Percentiles rank a stretch among this genome's conserved stretches.
Conservation (phyloP, 2,113 vertebrate species). For the Poeciliopsis prolifica region DNA sequence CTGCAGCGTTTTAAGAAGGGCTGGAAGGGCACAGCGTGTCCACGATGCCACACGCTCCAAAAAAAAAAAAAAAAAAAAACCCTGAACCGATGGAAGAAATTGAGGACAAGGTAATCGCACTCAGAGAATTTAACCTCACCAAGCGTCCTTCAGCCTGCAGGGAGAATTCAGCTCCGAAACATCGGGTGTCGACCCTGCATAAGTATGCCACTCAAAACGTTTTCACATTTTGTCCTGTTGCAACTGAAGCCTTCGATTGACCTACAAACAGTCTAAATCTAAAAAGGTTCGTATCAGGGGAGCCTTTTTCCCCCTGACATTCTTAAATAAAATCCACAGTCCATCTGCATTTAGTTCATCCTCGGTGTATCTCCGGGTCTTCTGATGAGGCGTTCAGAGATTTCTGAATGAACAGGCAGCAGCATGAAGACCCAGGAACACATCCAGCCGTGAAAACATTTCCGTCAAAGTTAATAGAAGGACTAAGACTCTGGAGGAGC, state of each 20-base stretch:
- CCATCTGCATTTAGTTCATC: not conserved
- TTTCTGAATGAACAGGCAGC: not conserved
- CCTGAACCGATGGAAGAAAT: slow-evolving; percentile 13
- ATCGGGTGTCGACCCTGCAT: not conserved
- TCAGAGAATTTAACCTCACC: slow-evolving; percentile 28
- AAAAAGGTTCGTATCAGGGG: too few species aligned
- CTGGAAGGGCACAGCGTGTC: slow-evolving; percentile 30
- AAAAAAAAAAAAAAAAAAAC: not conserved
- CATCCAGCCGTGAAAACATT: not conserved
- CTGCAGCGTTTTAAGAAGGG: slow-evolving; percentile 67
- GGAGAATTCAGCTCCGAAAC: not conserved
- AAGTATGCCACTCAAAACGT: not conserved
- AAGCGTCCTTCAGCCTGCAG: slow-evolving; percentile 15
- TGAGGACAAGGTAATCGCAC: slow-evolving; percentile 25
- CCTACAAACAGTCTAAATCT: not conserved
- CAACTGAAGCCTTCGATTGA: not conserved
- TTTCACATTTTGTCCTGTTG: not conserved
- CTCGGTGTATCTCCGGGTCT: too few species aligned
- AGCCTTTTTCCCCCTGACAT: too few species aligned
- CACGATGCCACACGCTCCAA: slow-evolving; percentile 23
- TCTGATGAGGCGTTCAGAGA: not conserved
- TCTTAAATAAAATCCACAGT: not conserved
- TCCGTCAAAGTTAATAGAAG: too few species aligned
- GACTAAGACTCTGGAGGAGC: too few species aligned
- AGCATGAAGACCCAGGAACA: not conserved